Percentiles rank a stretch among this genome's conserved stretches.
phyloP scores from a whole-genome alignment of 2,113 vertebrate genomes.

The Grus americana region DNA sequence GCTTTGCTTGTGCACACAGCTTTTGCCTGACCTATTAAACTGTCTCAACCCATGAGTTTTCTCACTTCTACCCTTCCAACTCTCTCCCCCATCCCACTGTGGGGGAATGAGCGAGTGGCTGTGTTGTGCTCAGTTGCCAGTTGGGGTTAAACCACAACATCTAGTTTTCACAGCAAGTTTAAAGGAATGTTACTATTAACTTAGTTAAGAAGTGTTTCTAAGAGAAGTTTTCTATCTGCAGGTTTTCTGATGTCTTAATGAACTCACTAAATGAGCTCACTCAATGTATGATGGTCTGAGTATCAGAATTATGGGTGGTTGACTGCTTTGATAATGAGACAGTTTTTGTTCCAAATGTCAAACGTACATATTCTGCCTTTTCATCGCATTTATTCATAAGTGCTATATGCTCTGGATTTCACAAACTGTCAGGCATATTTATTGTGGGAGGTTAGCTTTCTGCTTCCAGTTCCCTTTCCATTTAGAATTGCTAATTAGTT shows the following conservation, averaged over 20 bases:
- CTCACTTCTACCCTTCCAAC: too few relatives aligned
- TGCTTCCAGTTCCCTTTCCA: constrained; percentile 3
- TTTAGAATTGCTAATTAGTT: constrained; percentile 41
- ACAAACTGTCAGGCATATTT: constrained; percentile 29
- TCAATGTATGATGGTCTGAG: not conserved
- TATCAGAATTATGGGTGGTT: not conserved
- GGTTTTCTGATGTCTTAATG: not conserved
- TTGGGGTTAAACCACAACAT: too few relatives aligned
- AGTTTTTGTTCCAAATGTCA: not conserved
- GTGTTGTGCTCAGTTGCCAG: too few relatives aligned
- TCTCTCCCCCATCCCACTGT: too few relatives aligned
- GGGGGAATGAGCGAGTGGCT: too few relatives aligned
- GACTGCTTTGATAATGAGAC: not conserved
- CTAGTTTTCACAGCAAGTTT: not conserved
- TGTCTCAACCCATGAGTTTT: too few relatives aligned
- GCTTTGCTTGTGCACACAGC: too few relatives aligned
- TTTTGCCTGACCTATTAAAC: too few relatives aligned
- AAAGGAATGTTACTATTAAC: not conserved
- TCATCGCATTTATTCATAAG: not conserved
- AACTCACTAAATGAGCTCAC: not conserved
- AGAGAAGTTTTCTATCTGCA: not conserved
- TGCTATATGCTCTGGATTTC: not conserved
- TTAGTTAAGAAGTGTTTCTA: not conserved
- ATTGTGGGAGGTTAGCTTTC: constrained; percentile 19
- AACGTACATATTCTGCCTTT: not conserved